Percentiles rank a stretch among this genome's conserved stretches.
phyloP scores from a whole-genome alignment of 2,797 vertebrate species.

The Danio kyathit region DNA sequence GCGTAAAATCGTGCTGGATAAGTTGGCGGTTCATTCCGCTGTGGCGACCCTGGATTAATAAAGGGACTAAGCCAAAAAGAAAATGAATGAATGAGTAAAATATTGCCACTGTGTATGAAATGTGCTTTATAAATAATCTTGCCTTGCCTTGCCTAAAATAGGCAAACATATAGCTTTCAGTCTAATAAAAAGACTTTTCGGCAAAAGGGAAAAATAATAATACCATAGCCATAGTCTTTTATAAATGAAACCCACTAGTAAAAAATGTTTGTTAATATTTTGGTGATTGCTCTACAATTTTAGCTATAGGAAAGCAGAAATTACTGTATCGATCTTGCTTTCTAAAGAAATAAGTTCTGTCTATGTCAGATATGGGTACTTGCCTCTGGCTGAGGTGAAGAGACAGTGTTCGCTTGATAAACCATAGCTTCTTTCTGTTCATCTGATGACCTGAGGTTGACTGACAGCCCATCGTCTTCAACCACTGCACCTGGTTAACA shows the following conservation, averaged over 20 bases:
- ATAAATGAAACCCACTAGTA: not conserved
- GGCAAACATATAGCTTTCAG: too few relatives aligned
- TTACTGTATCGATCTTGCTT: not conserved
- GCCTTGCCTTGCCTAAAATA: too few relatives aligned
- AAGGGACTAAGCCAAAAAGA: too few relatives aligned
- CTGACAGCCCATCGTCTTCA: constrained; percentile 37
- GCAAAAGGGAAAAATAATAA: not conserved
- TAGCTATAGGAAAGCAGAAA: not conserved
- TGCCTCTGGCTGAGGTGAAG: constrained; percentile 47
- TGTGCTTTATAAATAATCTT: too few relatives aligned
- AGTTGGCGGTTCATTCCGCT: too few relatives aligned
- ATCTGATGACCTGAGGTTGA: constrained; percentile 39
- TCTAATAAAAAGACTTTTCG: too few relatives aligned
- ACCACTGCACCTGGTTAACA: constrained; percentile 53
- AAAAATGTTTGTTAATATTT: not conserved
- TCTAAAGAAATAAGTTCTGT: not conserved
- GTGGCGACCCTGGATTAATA: too few relatives aligned
- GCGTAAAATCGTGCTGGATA: too few relatives aligned
- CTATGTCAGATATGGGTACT: constrained; percentile 10
- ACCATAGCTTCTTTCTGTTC: constrained; percentile 40
- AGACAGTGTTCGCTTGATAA: constrained; percentile 36
- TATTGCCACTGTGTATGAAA: too few relatives aligned
- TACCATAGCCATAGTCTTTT: not conserved
- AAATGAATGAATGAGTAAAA: too few relatives aligned
- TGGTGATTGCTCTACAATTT: too few relatives aligned